A percentile compares a stretch with the other conserved stretches of the same genome.
phyloP scores from a whole-genome alignment of 2,797 vertebrate species.

The Girardinus metallicus region DNA sequence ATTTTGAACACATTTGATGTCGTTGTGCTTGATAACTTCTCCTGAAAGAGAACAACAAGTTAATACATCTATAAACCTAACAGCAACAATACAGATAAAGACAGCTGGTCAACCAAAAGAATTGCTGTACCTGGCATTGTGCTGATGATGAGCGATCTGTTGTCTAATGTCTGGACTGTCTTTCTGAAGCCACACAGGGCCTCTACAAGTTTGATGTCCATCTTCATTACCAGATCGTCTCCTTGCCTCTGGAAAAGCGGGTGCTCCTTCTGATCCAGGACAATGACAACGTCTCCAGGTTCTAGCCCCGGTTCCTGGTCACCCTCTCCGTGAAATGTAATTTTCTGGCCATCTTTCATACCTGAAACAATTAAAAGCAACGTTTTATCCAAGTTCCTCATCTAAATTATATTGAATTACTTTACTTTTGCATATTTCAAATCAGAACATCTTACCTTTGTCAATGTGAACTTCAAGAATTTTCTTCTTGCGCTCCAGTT shows the following conservation, averaged over 20 bases:
- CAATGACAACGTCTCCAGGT: constrained; percentile 93
- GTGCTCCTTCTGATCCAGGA: constrained; percentile 94
- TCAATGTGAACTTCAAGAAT: constrained; percentile 96
- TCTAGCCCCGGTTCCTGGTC: constrained; percentile 97
- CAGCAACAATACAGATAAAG: background rate
- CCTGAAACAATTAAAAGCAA: constrained; percentile 73
- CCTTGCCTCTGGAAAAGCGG: constrained; percentile 86
- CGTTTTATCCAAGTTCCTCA: background rate
- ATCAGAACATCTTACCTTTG: constrained; percentile 80
- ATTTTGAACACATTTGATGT: constrained; percentile 84
- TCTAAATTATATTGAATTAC: background rate
- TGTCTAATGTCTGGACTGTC: constrained; percentile 88
- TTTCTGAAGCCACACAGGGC: constrained; percentile 94
- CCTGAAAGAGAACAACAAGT: constrained; percentile 72
- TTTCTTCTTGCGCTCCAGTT: constrained; percentile 94
- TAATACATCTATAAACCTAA: background rate
- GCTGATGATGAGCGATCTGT: constrained; percentile 85
- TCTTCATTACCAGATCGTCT: constrained; percentile 88
- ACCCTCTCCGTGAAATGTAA: constrained; percentile 93
- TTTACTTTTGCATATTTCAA: background rate
- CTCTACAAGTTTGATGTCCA: constrained; percentile 91
- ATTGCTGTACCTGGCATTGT: constrained; percentile 84
- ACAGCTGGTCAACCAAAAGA: background rate
- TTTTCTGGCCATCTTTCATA: constrained; percentile 96
- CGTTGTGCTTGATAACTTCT: constrained; percentile 88